Evolutionary conservation across 1,140 invertebrate genomes (phyloP).

Genomic region (Ceratosolen solmsi): DNA sequence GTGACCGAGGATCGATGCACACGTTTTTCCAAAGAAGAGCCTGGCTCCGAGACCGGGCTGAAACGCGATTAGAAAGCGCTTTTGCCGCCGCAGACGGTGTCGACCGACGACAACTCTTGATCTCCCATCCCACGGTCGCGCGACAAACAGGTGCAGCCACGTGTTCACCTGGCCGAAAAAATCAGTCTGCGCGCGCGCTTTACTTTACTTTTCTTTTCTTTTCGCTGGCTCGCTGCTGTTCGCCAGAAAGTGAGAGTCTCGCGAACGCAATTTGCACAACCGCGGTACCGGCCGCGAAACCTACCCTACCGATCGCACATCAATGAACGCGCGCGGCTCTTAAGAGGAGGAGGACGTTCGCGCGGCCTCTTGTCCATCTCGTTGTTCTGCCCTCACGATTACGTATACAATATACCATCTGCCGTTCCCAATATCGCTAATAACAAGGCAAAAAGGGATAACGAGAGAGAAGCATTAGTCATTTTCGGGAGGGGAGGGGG

Average conservation of each 20-base stretch:
- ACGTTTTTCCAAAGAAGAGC: too few species aligned
- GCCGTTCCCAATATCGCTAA: too few species aligned
- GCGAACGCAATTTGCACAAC: not conserved
- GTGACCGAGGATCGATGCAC: not conserved
- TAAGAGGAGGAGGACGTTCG: too few species aligned
- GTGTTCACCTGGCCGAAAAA: slow-evolving; percentile 3
- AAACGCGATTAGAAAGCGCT: not conserved
- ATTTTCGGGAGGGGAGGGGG: too few species aligned
- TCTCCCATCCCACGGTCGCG: not conserved
- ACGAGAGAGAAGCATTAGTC: too few species aligned
- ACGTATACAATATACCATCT: too few species aligned
- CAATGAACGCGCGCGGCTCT: not conserved
- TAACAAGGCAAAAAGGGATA: too few species aligned
- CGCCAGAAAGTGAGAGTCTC: not conserved
- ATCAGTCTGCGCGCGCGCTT: not conserved
- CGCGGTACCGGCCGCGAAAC: not conserved
- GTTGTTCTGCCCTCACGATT: too few species aligned
- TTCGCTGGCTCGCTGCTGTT: not conserved
- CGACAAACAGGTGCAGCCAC: slow-evolving; percentile 8
- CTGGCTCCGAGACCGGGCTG: too few species aligned
- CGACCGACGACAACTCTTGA: not conserved
- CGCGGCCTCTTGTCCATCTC: too few species aligned
- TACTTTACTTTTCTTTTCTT: not conserved
- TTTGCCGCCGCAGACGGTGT: not conserved
- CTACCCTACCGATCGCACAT: slow-evolving; percentile 3